Conservation (phyloP, 2,888 invertebrate genomes). For the Epinotia brunnichana region DNA sequence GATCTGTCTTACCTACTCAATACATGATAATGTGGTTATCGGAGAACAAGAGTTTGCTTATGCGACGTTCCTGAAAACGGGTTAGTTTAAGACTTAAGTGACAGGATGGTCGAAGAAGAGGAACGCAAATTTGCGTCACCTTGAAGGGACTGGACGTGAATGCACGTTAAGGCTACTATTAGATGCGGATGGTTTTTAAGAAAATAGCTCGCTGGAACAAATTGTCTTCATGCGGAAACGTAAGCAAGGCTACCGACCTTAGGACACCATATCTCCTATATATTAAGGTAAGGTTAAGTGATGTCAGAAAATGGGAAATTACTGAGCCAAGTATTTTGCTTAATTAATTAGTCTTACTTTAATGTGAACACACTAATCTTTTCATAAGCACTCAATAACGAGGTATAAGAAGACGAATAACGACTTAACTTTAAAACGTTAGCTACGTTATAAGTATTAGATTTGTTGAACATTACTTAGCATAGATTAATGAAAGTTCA, state of each 20-base stretch:
- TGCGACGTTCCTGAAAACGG: not conserved
- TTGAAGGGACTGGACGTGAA: conserved; percentile 46
- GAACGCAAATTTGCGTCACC: conserved; percentile 48
- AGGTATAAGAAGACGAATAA: conserved; percentile 1
- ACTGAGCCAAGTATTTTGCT: not conserved
- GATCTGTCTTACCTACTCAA: not conserved
- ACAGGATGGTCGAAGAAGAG: not conserved
- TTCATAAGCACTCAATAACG: not conserved
- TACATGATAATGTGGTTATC: not conserved
- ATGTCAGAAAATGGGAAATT: not conserved
- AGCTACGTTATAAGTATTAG: too few species aligned
- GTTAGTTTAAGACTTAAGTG: not conserved
- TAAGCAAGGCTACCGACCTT: conserved; percentile 16
- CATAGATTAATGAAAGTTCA: too few species aligned
- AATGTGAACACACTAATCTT: not conserved
- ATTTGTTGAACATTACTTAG: too few species aligned
- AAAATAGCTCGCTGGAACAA: conserved; percentile 46
- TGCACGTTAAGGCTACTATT: conserved; percentile 51
- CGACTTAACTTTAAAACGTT: not conserved
- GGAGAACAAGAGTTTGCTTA: not conserved
- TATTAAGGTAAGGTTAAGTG: not conserved
- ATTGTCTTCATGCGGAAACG: conserved; percentile 45
- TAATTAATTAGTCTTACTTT: conserved; percentile 5
- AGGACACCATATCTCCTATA: not conserved
- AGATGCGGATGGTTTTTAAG: conserved; percentile 45